phyloP scores from a whole-genome alignment of 2,888 invertebrate genomes.

The Julus scanicus region DNA sequence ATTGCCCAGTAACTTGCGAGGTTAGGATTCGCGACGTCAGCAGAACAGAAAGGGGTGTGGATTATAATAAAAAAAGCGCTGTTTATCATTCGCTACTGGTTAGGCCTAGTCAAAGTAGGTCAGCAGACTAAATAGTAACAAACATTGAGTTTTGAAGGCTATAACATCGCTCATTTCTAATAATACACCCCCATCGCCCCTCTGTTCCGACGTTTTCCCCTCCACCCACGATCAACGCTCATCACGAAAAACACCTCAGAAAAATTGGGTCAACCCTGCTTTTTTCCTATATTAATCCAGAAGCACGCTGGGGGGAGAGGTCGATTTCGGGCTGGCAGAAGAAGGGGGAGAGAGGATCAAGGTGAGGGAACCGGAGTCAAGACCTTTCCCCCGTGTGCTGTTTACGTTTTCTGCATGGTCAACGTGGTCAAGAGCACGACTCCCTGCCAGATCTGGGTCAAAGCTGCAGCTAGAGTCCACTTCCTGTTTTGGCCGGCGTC shows the following conservation, averaged over 20 bases:
- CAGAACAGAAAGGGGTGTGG: conserved; percentile 25
- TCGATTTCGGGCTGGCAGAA: neutral
- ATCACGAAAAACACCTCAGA: conserved; percentile 18
- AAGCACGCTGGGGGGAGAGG: too few species aligned
- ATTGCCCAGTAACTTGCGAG: neutral
- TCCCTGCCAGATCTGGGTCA: too few species aligned
- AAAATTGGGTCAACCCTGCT: conserved; percentile 12
- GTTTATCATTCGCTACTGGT: conserved; percentile 33
- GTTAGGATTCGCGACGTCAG: conserved; percentile 8
- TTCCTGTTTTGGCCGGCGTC: conserved; percentile 16
- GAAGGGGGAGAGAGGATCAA: neutral
- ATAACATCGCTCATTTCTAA: conserved; percentile 3
- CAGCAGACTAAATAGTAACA: conserved; percentile 26
- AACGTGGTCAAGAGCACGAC: conserved; percentile 24
- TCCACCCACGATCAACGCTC: conserved; percentile 16
- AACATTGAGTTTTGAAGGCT: conserved; percentile 4
- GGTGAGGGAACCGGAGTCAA: neutral
- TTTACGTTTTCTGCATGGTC: too few species aligned
- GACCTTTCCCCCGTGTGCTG: neutral
- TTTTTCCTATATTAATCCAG: neutral
- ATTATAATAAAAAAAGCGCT: neutral
- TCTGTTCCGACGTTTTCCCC: neutral
- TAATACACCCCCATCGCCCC: conserved; percentile 19
- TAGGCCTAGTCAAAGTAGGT: conserved; percentile 24
- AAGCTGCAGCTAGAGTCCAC: neutral